Conservation (phyloP, 1,140 invertebrate genomes). For the Harlomillsia oculata region DNA sequence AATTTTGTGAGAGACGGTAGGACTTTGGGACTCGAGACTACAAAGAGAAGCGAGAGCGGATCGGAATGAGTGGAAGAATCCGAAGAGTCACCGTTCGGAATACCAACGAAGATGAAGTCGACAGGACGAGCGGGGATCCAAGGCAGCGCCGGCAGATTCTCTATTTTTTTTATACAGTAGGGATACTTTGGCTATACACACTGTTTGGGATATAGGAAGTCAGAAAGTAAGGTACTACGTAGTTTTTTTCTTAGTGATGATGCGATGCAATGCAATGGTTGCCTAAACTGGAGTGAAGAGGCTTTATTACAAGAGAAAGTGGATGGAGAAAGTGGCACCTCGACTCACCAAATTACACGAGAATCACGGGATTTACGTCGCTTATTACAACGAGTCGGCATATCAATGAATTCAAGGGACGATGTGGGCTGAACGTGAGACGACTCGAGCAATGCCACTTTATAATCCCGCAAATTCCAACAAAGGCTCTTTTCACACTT, state of each 20-base stretch:
- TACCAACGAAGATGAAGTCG: conserved; percentile 5
- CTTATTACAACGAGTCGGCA: conserved; percentile 37
- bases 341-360: conserved; percentile 36
- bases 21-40: too few relatives aligned
- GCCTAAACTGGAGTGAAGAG: too few relatives aligned
- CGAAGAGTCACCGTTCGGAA: conserved; percentile 6
- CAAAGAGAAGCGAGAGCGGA: conserved; percentile 14
- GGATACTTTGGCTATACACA: too few relatives aligned
- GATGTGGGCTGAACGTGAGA: conserved; percentile 33
- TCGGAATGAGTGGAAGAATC: conserved; percentile 12
- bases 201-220: too few relatives aligned
- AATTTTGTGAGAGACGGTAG: too few relatives aligned
- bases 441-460: conserved; percentile 29
- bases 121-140: too few relatives aligned
- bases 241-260: too few relatives aligned
- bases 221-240: too few relatives aligned
- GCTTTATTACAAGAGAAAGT: too few relatives aligned
- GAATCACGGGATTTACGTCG: conserved; percentile 37
- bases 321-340: conserved; percentile 34
- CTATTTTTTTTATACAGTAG: too few relatives aligned
- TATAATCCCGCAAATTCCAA: conserved; percentile 29
- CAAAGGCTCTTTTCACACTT: conserved; percentile 5
- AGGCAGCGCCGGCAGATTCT: too few relatives aligned
- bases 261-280: too few relatives aligned
- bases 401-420: conserved; percentile 36